Base-by-base conservation (phyloP, 2,888 invertebrate species). In the Erebia aethiops region DNA sequence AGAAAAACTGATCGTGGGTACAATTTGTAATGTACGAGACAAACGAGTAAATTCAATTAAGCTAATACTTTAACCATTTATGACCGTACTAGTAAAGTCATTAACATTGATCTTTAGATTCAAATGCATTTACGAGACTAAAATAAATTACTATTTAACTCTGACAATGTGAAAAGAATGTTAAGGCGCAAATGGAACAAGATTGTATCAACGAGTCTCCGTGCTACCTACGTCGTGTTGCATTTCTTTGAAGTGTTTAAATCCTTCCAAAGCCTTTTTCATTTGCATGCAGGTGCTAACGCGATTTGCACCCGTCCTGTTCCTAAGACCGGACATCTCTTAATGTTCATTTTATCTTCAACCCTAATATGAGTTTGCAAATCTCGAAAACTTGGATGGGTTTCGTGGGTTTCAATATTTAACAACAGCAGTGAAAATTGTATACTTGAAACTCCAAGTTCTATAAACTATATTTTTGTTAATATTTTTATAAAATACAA, bases 201-300 rank as follows among this genome's bases (percentile, higher is more conserved):
- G 21, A 46, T 62, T 14, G 18, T 49, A 21, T 62, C 49, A 8
- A 62, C 16, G 56, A 21, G 21, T 21, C 35, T 35, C 5, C 35
- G 35, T 35, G 35, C 35, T 35, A 2, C 35, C 35, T 56, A 46
- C 46, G 46, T 46, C 9, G 46, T 11, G 3, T 54, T 56, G 3
- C 41, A 56, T 43, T 43, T 41, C 56, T 56, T 66, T 16, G n/a
- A n/a, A 21, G 62, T 43, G 43, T 60, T 60, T 10, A 43, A 61
- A 46, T 61, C 61, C 61, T 62, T 21, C 13, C 2, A 13, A 52
- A n/a, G 51, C 51, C 43, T 61, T 18, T 18, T 51, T n/a, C 67
- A 58, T 58, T 67, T 67, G 67, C 16, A 67, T 67, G 41, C 61
- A 67, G 67, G 49, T 49, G 46, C 41, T 58, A 57, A 67, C 58